A percentile compares a stretch with the other conserved stretches of the same genome.
These are phyloP conservation scores for Trissolcus japonicus DNA, from an alignment of 2,888 invertebrate species.

Conservation along the genomic window DNA sequence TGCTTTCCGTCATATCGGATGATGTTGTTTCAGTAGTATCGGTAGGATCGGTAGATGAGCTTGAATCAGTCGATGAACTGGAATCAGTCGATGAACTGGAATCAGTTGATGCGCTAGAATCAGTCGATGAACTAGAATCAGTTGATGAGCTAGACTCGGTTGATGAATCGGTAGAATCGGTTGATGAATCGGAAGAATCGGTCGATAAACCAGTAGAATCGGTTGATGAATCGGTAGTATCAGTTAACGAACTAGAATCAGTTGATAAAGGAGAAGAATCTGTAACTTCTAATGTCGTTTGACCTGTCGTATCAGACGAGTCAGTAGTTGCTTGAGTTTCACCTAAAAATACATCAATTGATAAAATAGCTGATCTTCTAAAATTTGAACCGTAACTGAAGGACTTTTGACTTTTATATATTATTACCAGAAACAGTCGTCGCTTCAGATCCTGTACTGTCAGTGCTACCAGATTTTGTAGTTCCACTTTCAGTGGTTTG, in stretches of 20 bases:
- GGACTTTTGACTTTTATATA: too few species aligned
- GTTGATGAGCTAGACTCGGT: conserved; percentile 43
- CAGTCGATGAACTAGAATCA: conserved; percentile 22
- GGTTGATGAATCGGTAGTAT: conserved; percentile 43
- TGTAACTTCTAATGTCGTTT: background rate
- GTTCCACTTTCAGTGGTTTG: conserved; percentile 27
- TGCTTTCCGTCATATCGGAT: conserved; percentile 55
- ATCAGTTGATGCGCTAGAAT: conserved; percentile 26
- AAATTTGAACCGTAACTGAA: too few species aligned
- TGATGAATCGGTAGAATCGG: conserved; percentile 14
- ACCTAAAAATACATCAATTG: background rate
- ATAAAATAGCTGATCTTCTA: too few species aligned
- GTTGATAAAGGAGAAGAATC: conserved; percentile 41
- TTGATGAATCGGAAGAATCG: conserved; percentile 26
- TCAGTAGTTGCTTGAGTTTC: background rate
- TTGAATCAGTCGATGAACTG: conserved; percentile 2
- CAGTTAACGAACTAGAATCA: conserved; percentile 25
- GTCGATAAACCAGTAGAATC: background rate
- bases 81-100: conserved; percentile 14
- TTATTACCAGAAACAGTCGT: conserved; percentile 49
- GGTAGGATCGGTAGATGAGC: conserved; percentile 54
- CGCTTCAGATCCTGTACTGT: conserved; percentile 19
- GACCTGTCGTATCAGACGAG: conserved; percentile 36
- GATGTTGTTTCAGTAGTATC: conserved; percentile 59
- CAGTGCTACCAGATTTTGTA: conserved; percentile 47